Base-by-base conservation (phyloP, 2,797 vertebrate species). In the Oceanodroma leucorhoa region DNA sequence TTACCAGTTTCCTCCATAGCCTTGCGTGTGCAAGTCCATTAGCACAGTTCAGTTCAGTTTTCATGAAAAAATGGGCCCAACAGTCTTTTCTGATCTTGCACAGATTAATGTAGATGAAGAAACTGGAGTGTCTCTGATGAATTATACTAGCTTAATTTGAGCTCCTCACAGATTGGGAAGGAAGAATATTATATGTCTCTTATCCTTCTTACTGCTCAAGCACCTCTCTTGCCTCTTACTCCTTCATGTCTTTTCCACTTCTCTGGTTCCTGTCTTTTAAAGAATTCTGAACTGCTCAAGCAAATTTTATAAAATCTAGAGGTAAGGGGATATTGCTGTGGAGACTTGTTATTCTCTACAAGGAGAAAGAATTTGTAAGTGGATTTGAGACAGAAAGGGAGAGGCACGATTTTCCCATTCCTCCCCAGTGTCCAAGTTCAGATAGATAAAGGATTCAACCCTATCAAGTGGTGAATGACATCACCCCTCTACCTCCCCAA, bases 401-500 rank as follows among this genome's bases (percentile, higher is more conserved):
- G 23, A 75, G 41, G 14, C 66, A 81, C 10, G 2, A 72, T 81
- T 94, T 91, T 87, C 43, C 65, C 40, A 38, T 88, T 81, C 38
- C 22, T 96, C 62, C 36, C 46, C 46, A 48, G 46, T 36, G 69
- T 66, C 46, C 32, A 51, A 79, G 65, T 86, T 89, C 54, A 83
- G 48, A 91, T 38, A 76, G 80, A 89, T 85, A 86, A 77, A 92
- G 54, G n/a, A 83, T 92, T 87, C 77, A 89, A 26, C 67, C 34
- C 77, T 90, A 87, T 87, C 83, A 80, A 65, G 53, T 50, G 38
- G 27, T 83, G 34, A 95, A 92, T 96, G 75, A 95, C 85, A 86
- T 95, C 87, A 93, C 11, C 24, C 32, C 16, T 91, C 79, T 91
- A 34, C 61, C 46, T 94, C 58, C 87, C 32, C 36, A 53, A 36